These are phyloP conservation scores for Lycaena phlaeas DNA, from an alignment of 2,888 invertebrate genomes.

Conservation along the genomic window DNA sequence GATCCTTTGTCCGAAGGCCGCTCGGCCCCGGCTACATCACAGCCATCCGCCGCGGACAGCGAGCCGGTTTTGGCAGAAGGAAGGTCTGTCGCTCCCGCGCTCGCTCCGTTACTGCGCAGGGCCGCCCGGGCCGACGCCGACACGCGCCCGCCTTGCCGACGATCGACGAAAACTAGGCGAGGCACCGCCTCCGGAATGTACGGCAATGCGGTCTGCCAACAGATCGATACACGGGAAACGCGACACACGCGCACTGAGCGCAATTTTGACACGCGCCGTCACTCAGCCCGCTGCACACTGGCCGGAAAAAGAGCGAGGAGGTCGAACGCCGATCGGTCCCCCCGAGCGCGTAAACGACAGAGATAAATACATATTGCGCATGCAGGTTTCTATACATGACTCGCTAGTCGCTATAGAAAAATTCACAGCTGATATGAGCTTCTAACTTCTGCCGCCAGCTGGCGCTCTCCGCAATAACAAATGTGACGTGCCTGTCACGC, in stretches of 20 bases:
- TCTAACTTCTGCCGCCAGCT: conserved; percentile 30
- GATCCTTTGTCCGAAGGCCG: conserved; percentile 66
- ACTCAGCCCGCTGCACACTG: conserved; percentile 33
- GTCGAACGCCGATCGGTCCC: conserved; percentile 50
- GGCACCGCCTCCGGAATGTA: conserved; percentile 73
- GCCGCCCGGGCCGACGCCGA: conserved; percentile 61
- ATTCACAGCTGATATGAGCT: conserved; percentile 60
- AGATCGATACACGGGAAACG: conserved; percentile 59
- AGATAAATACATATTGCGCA: conserved; percentile 64
- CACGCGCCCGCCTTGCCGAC: conserved; percentile 48
- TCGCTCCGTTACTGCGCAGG: conserved; percentile 58
- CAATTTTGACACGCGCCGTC: conserved; percentile 34
- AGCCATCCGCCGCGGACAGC: conserved; percentile 72
- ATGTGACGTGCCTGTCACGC: conserved; percentile 26
- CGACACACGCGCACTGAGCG: conserved; percentile 57
- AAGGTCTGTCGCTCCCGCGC: conserved; percentile 59
- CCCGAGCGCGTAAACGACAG: conserved; percentile 47
- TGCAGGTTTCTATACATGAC: conserved; percentile 35
- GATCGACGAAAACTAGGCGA: conserved; percentile 69
- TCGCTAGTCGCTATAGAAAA: conserved; percentile 56
- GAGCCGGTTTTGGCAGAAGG: conserved; percentile 70
- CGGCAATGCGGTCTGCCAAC: conserved; percentile 68
- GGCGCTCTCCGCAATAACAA: conserved; percentile 37
- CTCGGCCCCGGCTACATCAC: conserved; percentile 70
- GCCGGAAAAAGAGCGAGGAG: conserved; percentile 52